Evolutionary conservation across 1,140 invertebrate species (phyloP), one percentile per base, ranked within the genome.

Genomic region (Diabrotica undecimpunctata): DNA sequence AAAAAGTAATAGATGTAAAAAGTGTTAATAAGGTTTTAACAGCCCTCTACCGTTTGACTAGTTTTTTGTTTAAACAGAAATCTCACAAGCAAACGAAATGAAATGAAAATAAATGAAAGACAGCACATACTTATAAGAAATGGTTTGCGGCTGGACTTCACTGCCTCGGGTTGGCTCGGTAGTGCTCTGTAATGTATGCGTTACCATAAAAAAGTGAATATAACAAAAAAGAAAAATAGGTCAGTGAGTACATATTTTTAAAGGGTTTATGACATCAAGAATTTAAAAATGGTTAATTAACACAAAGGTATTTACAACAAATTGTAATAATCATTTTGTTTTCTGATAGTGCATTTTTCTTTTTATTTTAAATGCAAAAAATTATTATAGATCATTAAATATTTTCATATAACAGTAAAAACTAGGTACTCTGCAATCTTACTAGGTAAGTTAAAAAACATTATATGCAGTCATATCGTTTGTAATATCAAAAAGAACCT

Each of bases 141-240:
- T 68, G 70, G 67, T 66, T 70, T 70, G 59, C 41, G 56, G 62
- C 57, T 64, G 65, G 58, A 58, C 65, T 65, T 74, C 72, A 77
- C 67, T 75, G 74, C 66, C 70, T 74, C 66, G 71, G 69, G 61
- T 67, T 61, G 54, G 64, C 70, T 58, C 72, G 69, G 72, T 72
- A 72, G 75, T 74, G 73, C 70, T 78, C 77, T 78, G 77, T 75
- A 78, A 78, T 73, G 73, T 73, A 76, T 66, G 73, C 72, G 71
- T 68, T 70, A 58, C 75, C 71, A 72, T 75, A 73, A 74, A 74
- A 70, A 66, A 73, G 63, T 65, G 64, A 67, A 72, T 25, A 25
- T 25, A 25, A 25, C 67, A 60, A 54, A 14, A 54, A 64, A 69
- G 60, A 66, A 69, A 25, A 36, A 36, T 55, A 35, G 41, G n/a